These are phyloP conservation scores for Epistrophe grossulariae DNA, from an alignment of 2,888 invertebrate species.

Conservation along the genomic window DNA sequence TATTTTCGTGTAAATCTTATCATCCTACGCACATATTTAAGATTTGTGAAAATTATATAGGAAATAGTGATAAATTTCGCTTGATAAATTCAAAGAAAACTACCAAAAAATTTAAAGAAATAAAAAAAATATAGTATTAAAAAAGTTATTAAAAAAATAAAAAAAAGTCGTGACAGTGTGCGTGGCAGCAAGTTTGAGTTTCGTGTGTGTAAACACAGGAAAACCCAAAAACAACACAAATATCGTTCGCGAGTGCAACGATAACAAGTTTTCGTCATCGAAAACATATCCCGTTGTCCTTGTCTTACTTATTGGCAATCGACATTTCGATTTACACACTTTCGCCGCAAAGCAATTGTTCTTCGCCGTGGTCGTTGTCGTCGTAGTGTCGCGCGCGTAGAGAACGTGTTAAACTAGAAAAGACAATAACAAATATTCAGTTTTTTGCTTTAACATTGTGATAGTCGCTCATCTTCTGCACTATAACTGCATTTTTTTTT, in stretches of 20 bases:
- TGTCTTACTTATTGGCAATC: slow-evolving; percentile 36
- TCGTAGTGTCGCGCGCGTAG: slow-evolving; percentile 64
- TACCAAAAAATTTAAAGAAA: not conserved
- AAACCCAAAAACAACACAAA: slow-evolving; percentile 68
- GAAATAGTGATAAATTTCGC: not conserved
- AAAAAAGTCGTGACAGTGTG: slow-evolving; percentile 49
- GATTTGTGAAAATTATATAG: not conserved
- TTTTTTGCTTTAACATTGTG: slow-evolving; percentile 26
- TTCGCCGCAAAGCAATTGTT: slow-evolving; percentile 49
- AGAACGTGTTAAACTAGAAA: slow-evolving; percentile 49
- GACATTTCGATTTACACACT: slow-evolving; percentile 36
- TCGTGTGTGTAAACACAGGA: slow-evolving; percentile 66
- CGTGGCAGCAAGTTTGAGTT: slow-evolving; percentile 50
- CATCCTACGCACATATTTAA: not conserved
- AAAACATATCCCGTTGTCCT: slow-evolving; percentile 35
- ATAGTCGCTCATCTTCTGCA: not conserved
- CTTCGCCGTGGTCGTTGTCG: slow-evolving; percentile 33
- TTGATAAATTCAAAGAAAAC: not conserved
- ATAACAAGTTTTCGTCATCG: slow-evolving; percentile 68
- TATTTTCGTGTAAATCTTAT: slow-evolving; percentile 40
- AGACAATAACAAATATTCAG: slow-evolving; percentile 35
- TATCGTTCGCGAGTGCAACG: slow-evolving; percentile 59
- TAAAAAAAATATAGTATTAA: slow-evolving; percentile 14
- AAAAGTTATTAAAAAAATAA: slow-evolving; percentile 18
- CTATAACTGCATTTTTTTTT: slow-evolving; percentile 38